Evolutionary conservation across 2,797 vertebrate genomes (phyloP).

Genomic region (Petrocephalus sullivani): DNA sequence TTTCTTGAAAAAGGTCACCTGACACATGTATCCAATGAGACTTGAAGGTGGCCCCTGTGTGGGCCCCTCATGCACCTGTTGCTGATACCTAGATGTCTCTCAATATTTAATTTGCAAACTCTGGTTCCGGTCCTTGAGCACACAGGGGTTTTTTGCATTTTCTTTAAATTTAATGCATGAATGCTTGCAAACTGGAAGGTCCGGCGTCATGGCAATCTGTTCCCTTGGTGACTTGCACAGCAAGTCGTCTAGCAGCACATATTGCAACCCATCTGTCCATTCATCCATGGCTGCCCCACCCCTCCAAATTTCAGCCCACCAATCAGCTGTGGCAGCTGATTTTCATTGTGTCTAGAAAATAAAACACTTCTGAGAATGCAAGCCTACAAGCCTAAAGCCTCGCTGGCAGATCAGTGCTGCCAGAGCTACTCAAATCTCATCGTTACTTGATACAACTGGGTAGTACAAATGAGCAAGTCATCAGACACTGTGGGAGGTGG

Average conservation of each 20-base stretch:
- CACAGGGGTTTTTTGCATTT: neutral
- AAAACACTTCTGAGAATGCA: neutral
- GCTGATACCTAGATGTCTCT: neutral
- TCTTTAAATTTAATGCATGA: neutral
- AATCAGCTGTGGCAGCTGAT: neutral
- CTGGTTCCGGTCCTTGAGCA: neutral
- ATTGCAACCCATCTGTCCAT: constrained; percentile 24
- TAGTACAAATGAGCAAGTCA: neutral
- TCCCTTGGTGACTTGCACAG: neutral
- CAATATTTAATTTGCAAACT: neutral
- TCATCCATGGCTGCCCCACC: neutral
- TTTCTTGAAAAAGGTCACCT: neutral
- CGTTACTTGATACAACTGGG: neutral
- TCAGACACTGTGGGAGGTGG: neutral
- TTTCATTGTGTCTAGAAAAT: neutral
- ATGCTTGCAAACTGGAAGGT: neutral
- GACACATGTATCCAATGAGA: neutral
- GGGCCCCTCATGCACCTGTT: neutral
- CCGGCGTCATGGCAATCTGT: neutral
- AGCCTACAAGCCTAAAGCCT: neutral
- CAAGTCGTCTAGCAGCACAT: constrained; percentile 15
- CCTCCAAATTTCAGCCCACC: neutral
- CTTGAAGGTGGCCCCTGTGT: neutral
- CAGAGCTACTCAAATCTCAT: neutral
- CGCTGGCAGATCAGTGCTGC: neutral